A percentile compares a stretch with the other conserved stretches of the same genome.
Evolutionary conservation across 2,113 vertebrate species (phyloP).

Genomic region (Tetraodon nigroviridis): DNA sequence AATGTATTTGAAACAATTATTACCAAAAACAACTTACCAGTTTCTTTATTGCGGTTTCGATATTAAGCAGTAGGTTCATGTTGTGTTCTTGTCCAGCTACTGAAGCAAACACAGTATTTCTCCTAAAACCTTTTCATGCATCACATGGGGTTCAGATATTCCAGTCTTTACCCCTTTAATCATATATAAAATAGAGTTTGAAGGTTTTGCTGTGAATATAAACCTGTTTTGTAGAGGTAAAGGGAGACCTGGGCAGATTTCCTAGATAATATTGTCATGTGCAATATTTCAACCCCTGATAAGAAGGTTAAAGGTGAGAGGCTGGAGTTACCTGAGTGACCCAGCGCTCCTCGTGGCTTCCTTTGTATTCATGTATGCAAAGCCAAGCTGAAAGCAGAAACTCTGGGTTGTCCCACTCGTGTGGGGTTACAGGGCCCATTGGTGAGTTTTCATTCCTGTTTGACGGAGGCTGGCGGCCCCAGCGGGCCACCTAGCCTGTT

Average conservation of each 20-base stretch:
- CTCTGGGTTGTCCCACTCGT: slow-evolving; percentile 43
- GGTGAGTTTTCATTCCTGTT: slow-evolving; percentile 41
- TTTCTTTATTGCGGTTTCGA: slow-evolving; percentile 18
- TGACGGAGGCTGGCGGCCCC: slow-evolving; percentile 9
- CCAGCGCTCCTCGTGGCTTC: slow-evolving; percentile 15
- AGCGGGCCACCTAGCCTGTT: slow-evolving; percentile 28
- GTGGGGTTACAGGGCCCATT: slow-evolving; percentile 44
- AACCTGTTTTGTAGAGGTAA: background rate
- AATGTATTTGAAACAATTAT: slow-evolving; percentile 51
- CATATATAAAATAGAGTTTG: slow-evolving; percentile 1
- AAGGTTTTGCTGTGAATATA: background rate
- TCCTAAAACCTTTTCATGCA: slow-evolving; percentile 3
- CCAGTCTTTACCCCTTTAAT: background rate
- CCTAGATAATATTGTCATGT: slow-evolving; percentile 25
- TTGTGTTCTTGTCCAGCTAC: too few species aligned
- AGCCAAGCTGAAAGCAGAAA: slow-evolving; percentile 54
- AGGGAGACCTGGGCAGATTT: slow-evolving; percentile 7
- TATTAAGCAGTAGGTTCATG: slow-evolving; percentile 15
- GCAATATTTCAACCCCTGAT: slow-evolving; percentile 41
- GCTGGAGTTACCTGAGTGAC: slow-evolving; percentile 27
- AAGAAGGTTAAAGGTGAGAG: slow-evolving; percentile 9
- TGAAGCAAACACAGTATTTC: too few species aligned
- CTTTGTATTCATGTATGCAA: slow-evolving; percentile 52
- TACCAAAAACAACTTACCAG: slow-evolving; percentile 32
- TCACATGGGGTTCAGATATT: background rate